Percentiles rank a stretch among this genome's conserved stretches.
phyloP scores from a whole-genome alignment of 2,797 vertebrate genomes.

The Petrocephalus sullivani region DNA sequence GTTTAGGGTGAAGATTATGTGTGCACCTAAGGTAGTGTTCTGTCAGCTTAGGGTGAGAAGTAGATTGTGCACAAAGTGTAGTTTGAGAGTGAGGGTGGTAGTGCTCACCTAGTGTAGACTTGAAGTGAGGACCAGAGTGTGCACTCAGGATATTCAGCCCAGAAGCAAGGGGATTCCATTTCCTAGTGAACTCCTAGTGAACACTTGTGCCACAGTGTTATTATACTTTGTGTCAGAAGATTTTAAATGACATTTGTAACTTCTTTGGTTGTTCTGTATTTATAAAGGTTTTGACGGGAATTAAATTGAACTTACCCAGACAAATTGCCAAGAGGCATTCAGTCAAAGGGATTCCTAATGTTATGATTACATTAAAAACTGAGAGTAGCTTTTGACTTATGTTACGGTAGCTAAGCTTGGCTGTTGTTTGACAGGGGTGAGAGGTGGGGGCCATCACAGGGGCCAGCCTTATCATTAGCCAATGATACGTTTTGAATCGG shows the following conservation, averaged over 20 bases:
- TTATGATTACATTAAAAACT: not conserved
- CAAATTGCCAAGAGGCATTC: not conserved
- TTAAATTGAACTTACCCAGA: not conserved
- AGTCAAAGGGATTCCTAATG: not conserved
- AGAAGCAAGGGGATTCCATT: not conserved
- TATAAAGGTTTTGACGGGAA: not conserved
- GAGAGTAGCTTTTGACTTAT: not conserved
- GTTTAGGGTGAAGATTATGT: not conserved
- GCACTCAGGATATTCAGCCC: slow-evolving; percentile 4
- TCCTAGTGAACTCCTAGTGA: slow-evolving; percentile 5
- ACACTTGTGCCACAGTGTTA: not conserved
- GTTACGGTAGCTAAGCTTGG: not conserved
- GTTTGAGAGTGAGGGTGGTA: not conserved
- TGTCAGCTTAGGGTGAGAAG: not conserved
- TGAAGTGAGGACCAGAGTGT: not conserved
- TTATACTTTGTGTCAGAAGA: not conserved
- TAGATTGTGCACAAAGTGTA: not conserved
- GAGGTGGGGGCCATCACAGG: not conserved
- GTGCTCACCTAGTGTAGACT: not conserved
- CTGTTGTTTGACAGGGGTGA: not conserved
- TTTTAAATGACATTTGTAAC: not conserved
- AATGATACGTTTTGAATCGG: not conserved
- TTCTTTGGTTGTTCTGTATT: not conserved
- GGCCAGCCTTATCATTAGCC: not conserved
- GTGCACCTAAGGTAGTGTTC: not conserved